Base-by-base conservation (phyloP, 2,113 vertebrate genomes). In the Megaceryle torquata region DNA sequence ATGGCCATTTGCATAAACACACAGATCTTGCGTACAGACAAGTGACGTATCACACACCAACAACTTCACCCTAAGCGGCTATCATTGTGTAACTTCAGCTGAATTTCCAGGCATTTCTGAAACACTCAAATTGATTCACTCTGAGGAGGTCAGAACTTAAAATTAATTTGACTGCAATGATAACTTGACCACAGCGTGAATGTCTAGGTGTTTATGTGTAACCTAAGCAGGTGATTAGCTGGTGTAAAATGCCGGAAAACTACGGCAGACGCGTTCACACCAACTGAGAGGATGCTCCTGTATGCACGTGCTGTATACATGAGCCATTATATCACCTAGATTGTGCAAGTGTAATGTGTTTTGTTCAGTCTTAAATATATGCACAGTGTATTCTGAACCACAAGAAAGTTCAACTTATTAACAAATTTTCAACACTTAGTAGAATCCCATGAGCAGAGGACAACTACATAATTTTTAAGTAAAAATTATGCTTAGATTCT, bases 221-320 rank as follows among this genome's bases (percentile, higher is more conserved):
- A 78, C 68, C 83, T 72, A 54, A 90, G 76, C 59, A 83, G 64
- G 60, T 84, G 82, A 92, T 90, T 60, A 96, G 82, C 71, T 91
- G 56, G 60, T 28, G 50, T 74, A 56, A 80, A 83, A 57, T 65
- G 48, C 53, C 83, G 39, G 68, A 24, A 95, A 22, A 74, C 80
- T 61, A 33, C 68, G 61, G 72, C 59, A 78, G 79, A 69, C 1
- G 8, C 2, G 0, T 71, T 92, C 71, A 79, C 74, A 92, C 19
- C 59, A 51, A 15, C 54, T 26, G 60, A 74, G 64, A 60, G 39
- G 74, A 71, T 84, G 76, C 24, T 86, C 48, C 69, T 71, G 39
- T 25, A 5, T 21, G 53, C 72, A 41, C 2, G 0, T n/a, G 29
- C 50, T 46, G 26, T 24, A 11, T 39, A 18, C 3, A 6, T 16